Evolutionary conservation across 1,140 invertebrate species (phyloP).

Genomic region (Chymomyza costata): DNA sequence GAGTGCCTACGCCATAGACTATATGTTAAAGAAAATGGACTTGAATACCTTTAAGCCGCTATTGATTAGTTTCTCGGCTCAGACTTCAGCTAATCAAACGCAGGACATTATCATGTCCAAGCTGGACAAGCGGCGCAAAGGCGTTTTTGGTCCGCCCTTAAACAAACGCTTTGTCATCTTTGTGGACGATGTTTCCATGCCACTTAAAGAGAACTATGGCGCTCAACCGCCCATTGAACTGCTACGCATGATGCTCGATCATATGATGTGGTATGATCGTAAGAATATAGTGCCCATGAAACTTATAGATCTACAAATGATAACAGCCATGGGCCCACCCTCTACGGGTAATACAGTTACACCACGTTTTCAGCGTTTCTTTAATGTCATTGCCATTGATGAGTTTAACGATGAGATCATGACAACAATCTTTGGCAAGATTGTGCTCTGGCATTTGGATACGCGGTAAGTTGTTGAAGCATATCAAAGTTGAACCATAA

Average conservation of each 20-base stretch:
- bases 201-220: conserved; percentile 89
- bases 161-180: conserved; percentile 93
- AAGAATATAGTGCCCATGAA: conserved; percentile 90
- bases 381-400: conserved; percentile 92
- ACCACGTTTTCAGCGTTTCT: conserved; percentile 91
- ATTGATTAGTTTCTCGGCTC: conserved; percentile 94
- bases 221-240: conserved; percentile 95
- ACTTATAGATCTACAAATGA: conserved; percentile 91
- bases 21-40: conserved; percentile 88
- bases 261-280: conserved; percentile 94
- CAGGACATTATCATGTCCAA: conserved; percentile 98
- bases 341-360: conserved; percentile 88
- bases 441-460: conserved; percentile 96
- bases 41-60: conserved; percentile 88
- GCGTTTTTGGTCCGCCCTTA: conserved; percentile 93
- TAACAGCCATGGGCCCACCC: conserved; percentile 92
- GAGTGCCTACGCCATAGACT: conserved; percentile 90
- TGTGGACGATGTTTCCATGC: conserved; percentile 97
- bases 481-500: background rate
- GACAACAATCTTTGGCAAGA: conserved; percentile 91
- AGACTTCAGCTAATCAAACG: conserved; percentile 94
- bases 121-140: conserved; percentile 94
- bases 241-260: conserved; percentile 92
- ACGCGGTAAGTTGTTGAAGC: conserved; percentile 79
- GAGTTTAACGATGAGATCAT: conserved; percentile 92